Conservation (phyloP, 1,140 invertebrate genomes). For the Scaptomyza hsui region DNA sequence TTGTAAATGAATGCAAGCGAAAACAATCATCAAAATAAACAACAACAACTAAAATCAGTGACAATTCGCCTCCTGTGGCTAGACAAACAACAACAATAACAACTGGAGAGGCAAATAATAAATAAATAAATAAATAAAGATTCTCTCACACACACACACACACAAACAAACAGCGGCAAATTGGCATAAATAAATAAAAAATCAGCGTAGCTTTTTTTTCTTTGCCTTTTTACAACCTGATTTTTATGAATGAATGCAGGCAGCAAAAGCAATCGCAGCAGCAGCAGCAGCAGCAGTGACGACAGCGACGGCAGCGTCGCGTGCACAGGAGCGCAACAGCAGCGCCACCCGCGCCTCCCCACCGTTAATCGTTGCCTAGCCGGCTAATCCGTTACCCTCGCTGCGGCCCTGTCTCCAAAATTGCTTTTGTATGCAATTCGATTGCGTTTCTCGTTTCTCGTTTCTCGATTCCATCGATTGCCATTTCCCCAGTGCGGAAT, state of each 20-base stretch:
- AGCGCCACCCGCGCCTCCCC: constrained; percentile 29
- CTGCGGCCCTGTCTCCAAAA: constrained; percentile 13
- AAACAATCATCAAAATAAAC: constrained; percentile 45
- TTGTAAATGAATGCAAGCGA: constrained; percentile 24
- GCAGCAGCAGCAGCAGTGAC: constrained; percentile 18
- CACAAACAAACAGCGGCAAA: constrained; percentile 58
- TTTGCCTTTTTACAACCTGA: constrained; percentile 77
- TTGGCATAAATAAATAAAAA: constrained; percentile 76
- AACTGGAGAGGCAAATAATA: constrained; percentile 27
- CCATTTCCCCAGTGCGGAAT: constrained; percentile 20
- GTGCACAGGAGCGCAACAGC: constrained; percentile 71
- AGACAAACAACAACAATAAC: constrained; percentile 24
- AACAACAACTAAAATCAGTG: constrained; percentile 44
- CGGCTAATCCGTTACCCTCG: not conserved
- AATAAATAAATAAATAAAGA: constrained; percentile 10
- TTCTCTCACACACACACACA: constrained; percentile 6
- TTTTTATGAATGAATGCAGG: constrained; percentile 82
- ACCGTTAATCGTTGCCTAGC: not conserved
- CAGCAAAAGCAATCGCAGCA: constrained; percentile 32
- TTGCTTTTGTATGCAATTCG: constrained; percentile 24
- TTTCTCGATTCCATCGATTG: constrained; percentile 31
- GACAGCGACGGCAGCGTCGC: constrained; percentile 49
- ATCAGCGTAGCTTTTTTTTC: constrained; percentile 10
- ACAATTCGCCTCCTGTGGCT: constrained; percentile 55
- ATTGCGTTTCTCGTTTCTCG: constrained; percentile 12